Evolutionary conservation across 2,888 invertebrate species (phyloP).

Genomic region (Cabera pusaria): DNA sequence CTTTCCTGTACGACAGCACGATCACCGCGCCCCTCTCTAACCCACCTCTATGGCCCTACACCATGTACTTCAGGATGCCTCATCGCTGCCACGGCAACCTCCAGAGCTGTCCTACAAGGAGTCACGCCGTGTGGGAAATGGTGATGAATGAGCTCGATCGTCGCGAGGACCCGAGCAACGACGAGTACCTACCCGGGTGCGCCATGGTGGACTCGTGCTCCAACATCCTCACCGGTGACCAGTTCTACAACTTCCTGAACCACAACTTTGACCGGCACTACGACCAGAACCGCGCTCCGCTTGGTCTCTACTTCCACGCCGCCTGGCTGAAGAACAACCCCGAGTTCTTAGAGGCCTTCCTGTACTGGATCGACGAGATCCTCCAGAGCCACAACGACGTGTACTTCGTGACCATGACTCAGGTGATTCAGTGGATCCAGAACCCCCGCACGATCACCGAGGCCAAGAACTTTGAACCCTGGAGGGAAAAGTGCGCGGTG

Average conservation of each 20-base stretch:
- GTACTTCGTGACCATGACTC: slow-evolving; percentile 98
- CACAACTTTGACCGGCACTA: slow-evolving; percentile 97
- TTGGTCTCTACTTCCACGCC: slow-evolving; percentile 96
- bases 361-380: slow-evolving; percentile 96
- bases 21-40: slow-evolving; percentile 96
- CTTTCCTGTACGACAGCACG: slow-evolving; percentile 97
- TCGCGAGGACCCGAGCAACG: slow-evolving; percentile 94
- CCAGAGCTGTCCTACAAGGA: slow-evolving; percentile 95
- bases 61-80: slow-evolving; percentile 98
- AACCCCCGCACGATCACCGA: slow-evolving; percentile 93
- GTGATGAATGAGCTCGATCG: slow-evolving; percentile 97
- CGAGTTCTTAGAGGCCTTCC: slow-evolving; percentile 95
- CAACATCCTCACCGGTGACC: slow-evolving; percentile 95
- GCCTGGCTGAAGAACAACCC: slow-evolving; percentile 97
- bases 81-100: slow-evolving; percentile 96
- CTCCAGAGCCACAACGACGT: slow-evolving; percentile 93
- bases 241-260: slow-evolving; percentile 96
- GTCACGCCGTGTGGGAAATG: slow-evolving; percentile 98
- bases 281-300: slow-evolving; percentile 93
- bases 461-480: slow-evolving; percentile 95
- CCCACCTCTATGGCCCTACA: slow-evolving; percentile 98
- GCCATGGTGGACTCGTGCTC: slow-evolving; percentile 98
- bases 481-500: slow-evolving; percentile 97
- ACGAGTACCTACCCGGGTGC: slow-evolving; percentile 95
- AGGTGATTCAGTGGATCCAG: slow-evolving; percentile 97